Evolutionary conservation across 92 coral and sea anemone species (phyloP), one percentile per base, ranked within the genome.

Genomic region (Micromussa lordhowensis): DNA sequence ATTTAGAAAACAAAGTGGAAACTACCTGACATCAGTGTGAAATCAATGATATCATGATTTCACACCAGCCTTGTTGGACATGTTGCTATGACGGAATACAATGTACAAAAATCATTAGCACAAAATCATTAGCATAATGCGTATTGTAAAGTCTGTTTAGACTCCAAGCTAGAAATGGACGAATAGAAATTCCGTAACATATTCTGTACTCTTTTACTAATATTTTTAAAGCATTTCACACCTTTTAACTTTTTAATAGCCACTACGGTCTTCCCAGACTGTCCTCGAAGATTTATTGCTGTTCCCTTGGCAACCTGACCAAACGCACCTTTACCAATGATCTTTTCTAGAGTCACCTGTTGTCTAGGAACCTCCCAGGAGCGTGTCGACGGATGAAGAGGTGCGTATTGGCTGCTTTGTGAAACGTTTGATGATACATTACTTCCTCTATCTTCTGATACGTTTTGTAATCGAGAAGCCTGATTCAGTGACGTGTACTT

Each of bases 321-420:
- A n/a, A n/a, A n/a, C n/a, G n/a, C n/a, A n/a, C n/a, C n/a, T n/a
- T n/a, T n/a, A n/a, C n/a, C n/a, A n/a, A n/a, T n/a, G n/a, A n/a
- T n/a, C n/a, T n/a, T n/a, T n/a, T n/a, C n/a, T n/a, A n/a, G n/a
- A n/a, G n/a, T n/a, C n/a, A n/a, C n/a, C n/a, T n/a, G n/a, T n/a
- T n/a, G n/a, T 26, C 84, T 80, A 28, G 57, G 57, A 34, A 80
- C 68, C 34, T 80, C 84, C 71, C 71, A 80, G 10, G 84, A 80
- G 48, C 72, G 84, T 22, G 84, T 80, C 3, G 72, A 59, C 35
- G 57, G 84, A 80, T 34, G 84, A 11, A 80, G 84, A 80, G 74
- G 84, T 26, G 51, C 54, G 30, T 80, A 80, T n/a, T 71, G 35
- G 16, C 17, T 15, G 2, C 14, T 30, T 71, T 16, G 44, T 0